These are phyloP conservation scores for Drosophila mimica DNA, from an alignment of 2,888 invertebrate genomes.

Conservation along the genomic window DNA sequence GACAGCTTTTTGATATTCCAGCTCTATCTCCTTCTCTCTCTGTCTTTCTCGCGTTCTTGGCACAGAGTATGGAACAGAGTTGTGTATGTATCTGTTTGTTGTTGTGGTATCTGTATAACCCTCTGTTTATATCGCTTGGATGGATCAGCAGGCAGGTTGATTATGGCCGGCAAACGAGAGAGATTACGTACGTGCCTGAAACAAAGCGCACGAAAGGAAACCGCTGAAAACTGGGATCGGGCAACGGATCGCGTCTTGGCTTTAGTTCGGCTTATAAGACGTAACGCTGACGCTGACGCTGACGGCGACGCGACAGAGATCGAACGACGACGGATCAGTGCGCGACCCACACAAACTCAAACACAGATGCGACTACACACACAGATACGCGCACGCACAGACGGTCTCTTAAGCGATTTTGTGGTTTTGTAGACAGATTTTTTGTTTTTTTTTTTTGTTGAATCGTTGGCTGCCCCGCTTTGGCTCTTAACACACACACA, in stretches of 20 bases:
- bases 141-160: conserved; percentile 78
- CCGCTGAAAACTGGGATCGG: conserved; percentile 37
- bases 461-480: conserved; percentile 34
- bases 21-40: conserved; percentile 13
- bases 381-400: conserved; percentile 42
- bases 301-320: conserved; percentile 63
- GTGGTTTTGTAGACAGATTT: conserved; percentile 70
- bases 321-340: conserved; percentile 68
- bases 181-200: conserved; percentile 78
- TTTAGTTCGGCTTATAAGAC: conserved; percentile 78
- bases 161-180: conserved; percentile 56
- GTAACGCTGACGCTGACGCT: conserved; percentile 44
- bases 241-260: conserved; percentile 46
- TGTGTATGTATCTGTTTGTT: conserved; percentile 20
- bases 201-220: conserved; percentile 73
- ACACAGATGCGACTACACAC: conserved; percentile 23
- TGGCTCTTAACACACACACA: conserved; percentile 14
- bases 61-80: neutral
- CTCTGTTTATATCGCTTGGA: conserved; percentile 65
- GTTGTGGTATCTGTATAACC: conserved; percentile 43
- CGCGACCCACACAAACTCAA: conserved; percentile 57
- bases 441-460: conserved; percentile 28
- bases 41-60: neutral
- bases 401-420: conserved; percentile 72
- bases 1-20: conserved; percentile 30